Evolutionary conservation across 2,888 invertebrate species (phyloP), one percentile per base, ranked within the genome.

Genomic region (Hedychridium roseum): DNA sequence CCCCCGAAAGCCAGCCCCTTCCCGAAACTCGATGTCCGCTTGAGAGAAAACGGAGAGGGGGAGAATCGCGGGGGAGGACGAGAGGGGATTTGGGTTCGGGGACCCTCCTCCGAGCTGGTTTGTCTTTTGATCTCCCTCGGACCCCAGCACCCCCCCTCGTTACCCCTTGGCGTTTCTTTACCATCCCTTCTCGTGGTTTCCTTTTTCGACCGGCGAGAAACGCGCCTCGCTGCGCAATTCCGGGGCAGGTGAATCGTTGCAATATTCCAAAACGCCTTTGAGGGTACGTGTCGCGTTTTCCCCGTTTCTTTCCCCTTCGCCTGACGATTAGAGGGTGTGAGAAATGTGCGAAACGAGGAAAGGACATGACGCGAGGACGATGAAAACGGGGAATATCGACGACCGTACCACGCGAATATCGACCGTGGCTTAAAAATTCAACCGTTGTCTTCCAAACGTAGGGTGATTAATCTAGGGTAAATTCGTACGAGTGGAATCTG

Each of bases 181-280:
- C 16, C 9, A 28, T 39, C 6, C 18, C 41, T 43, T 37, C 35
- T 26, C 16, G n/a, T 21, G 32, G 30, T 30, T 7, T 11, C 31
- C 11, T 18, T 21, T n/a, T 39, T 17, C 21, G 27, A 27, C 18
- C 18, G 27, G 26, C 34, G 49, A 50, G 6, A 40, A 41, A 46
- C 44, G 40, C 44, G 27, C 3, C 20, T 18, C 36, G 23, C 36
- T 38, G 30, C 28, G 12, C 18, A 2, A 14, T 62, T 57, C 57
- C 61, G 68, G 66, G 64, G 64, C 70, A 71, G 70, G 66, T 70
- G 63, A 69, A 60, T 68, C 58, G 70, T 72, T 73, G 75, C 75
- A 74, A 74, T 75, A 74, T 74, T 73, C 64, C 68, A 64, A 73
- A 70, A 60, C 44, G 51, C 16, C 37, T 46, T 48, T 32, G 32